Evolutionary conservation across 2,888 invertebrate genomes (phyloP).

Genomic region (Lycia hirtaria): DNA sequence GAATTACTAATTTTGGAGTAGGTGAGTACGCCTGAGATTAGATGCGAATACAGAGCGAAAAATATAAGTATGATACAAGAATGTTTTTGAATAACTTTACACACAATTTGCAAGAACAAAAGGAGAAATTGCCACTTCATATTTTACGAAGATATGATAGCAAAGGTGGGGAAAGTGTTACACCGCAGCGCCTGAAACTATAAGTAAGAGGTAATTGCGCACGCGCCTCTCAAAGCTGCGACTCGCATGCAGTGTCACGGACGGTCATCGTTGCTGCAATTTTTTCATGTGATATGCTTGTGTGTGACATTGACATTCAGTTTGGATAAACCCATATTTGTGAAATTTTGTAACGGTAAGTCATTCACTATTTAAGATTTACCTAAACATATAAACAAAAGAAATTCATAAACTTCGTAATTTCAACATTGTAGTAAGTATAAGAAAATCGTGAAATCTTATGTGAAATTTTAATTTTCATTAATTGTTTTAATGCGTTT

Average conservation of each 20-base stretch:
- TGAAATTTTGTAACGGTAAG: constrained; percentile 41
- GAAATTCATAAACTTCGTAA: too few relatives aligned
- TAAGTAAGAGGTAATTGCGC: constrained; percentile 70
- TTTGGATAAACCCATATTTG: constrained; percentile 30
- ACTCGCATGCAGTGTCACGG: constrained; percentile 59
- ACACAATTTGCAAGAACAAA: constrained; percentile 44
- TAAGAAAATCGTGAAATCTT: too few relatives aligned
- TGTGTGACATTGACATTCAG: constrained; percentile 44
- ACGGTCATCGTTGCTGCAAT: constrained; percentile 42
- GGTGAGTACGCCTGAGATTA: too few relatives aligned
- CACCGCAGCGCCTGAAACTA: constrained; percentile 68
- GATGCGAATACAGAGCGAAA: too few relatives aligned
- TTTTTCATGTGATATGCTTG: constrained; percentile 42
- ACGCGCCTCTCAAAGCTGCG: constrained; percentile 68
- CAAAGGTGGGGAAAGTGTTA: constrained; percentile 79
- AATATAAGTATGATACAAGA: too few relatives aligned
- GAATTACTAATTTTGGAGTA: too few relatives aligned
- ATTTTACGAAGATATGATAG: constrained; percentile 58
- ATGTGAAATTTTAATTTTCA: too few relatives aligned
- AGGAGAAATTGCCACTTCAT: constrained; percentile 55
- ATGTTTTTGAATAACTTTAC: constrained; percentile 12
- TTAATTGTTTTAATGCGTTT: too few relatives aligned
- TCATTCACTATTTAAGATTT: too few relatives aligned
- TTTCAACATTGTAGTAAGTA: too few relatives aligned
- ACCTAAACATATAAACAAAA: not conserved